Base-by-base conservation (phyloP, 1,140 invertebrate genomes). In the Pinna nobilis region DNA sequence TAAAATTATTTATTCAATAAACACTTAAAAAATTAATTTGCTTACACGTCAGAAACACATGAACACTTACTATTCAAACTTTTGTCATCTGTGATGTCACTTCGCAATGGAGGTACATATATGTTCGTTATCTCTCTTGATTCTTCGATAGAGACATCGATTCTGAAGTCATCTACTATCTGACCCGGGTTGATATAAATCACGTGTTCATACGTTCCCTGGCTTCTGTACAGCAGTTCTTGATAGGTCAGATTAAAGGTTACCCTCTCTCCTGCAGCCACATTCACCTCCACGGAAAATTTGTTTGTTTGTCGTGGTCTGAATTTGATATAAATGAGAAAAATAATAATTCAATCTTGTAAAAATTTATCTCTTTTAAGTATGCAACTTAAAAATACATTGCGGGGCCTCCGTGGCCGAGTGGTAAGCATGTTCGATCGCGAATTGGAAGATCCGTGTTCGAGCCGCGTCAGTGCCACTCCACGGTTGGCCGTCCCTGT, bases 271-370 rank as follows among this genome's bases (percentile, higher is more conserved):
- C 72, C 65, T 25, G 80, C 70, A 9, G 76, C 79, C 2, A 86
- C 75, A 66, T 83, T 85, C 1, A 86, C 74, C 6, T 75, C 70
- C 15, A 86, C 76, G 7, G 78, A 68, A 66, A 87, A 87, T 25
- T 55, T 72, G 69, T 85, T 82, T 5, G 80, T 64, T 13, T 69
- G 41, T 55, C 72, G 63, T 30, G 72, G 72, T 47, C 72, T 74
- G 65, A 39, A 73, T 41, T 20, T n/a, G 37, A 50, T 13, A 50
- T 49, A 50, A 32, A 35, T 35, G 32, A 28, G 41, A 41, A 63
- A 44, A 20, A 0, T 39, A 47, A 35, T 13, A 23, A 63, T 5
- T 3, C 23, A 63, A 63, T 9, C n/a, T n/a, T n/a, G n/a, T n/a
- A n/a, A n/a, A n/a, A n/a, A n/a, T n/a, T n/a, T n/a, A n/a, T n/a